Base-by-base conservation (phyloP, 2,888 invertebrate genomes). In the Sphaerophoria taeniata region DNA sequence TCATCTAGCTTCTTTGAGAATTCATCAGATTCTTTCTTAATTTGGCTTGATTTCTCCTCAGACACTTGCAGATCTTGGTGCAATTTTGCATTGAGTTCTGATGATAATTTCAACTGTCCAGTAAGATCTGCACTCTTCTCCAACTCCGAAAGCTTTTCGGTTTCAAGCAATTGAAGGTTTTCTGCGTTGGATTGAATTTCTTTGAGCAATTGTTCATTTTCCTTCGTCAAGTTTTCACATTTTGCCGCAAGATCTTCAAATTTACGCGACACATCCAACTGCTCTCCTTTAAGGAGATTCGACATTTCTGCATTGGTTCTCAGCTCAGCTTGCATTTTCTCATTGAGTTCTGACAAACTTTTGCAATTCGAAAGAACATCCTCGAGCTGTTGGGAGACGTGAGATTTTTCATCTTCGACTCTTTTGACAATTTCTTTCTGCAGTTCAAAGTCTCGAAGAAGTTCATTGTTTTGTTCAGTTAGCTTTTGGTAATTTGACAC, bases 321-420 rank as follows among this genome's bases (percentile, higher is more conserved):
- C 53, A 95, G 89, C 89, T 95, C 94, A 5, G 92, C 89, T 91
- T 95, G 94, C 39, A 94, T 91, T 74, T 94, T 93, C 24, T 93
- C 93, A 89, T 95, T 95, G 76, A 94, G 93, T 2, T 87, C 84
- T 14, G 89, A 88, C 11, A 89, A 76, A 24, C 71, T 87, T 11
- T 53, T 80, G 33, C 82, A 87, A 36, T 88, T 89, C 9, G 58
- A 55, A 0, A 76, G 36, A 0, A 88, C 60, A 11, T 88, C 88
- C 24, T 90, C 90, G 31, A 89, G 75, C 72, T 90, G 89, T 14
- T 90, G 88, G 2, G 85, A 70, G 3, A 87, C 74, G 70, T 89
- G 88, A 7, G 1, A 0, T 39, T 69, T 69, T 53, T 69, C 69
- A 3, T 6, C 12, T n/a, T 69, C 53, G 4, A 53, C 6, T 14